Evolutionary conservation across 1,140 invertebrate species (phyloP).

Genomic region (Cylas formicarius): DNA sequence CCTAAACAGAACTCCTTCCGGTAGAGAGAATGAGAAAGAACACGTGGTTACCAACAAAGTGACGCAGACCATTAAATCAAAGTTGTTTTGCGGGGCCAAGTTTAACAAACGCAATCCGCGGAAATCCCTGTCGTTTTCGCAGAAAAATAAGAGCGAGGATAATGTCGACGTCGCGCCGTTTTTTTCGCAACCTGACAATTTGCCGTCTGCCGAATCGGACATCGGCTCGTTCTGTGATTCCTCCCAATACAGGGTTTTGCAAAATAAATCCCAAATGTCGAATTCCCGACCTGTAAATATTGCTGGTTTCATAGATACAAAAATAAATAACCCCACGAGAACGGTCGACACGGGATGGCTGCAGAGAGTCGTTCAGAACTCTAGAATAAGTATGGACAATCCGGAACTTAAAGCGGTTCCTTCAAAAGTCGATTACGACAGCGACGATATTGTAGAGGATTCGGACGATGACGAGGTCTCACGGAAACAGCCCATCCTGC

Average conservation of each 20-base stretch:
- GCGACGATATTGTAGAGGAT: conserved; percentile 57
- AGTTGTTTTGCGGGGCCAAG: conserved; percentile 60
- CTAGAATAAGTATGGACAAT: conserved; percentile 20
- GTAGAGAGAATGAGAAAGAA: conserved; percentile 11
- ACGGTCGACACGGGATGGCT: conserved; percentile 38
- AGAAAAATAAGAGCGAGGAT: conserved; percentile 30
- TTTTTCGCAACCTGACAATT: conserved; percentile 24
- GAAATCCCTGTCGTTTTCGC: conserved; percentile 52
- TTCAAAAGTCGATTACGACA: conserved; percentile 28
- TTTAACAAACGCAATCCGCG: conserved; percentile 68
- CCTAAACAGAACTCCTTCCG: conserved; percentile 45
- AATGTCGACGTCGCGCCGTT: conserved; percentile 21
- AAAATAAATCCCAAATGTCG: no score
- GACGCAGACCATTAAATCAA: conserved; percentile 40
- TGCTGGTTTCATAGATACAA: no score
- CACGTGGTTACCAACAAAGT: background rate
- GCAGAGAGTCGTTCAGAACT: conserved; percentile 28
- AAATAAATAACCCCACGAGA: no score
- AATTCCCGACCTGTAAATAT: no score
- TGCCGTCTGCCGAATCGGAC: no score
- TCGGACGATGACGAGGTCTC: conserved; percentile 48
- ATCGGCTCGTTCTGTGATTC: no score
- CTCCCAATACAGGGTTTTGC: no score
- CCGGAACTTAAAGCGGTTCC: conserved; percentile 12
- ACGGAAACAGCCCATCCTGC: conserved; percentile 19